Evolutionary conservation across 2,888 invertebrate species (phyloP).

Genomic region (Diadromus collaris): DNA sequence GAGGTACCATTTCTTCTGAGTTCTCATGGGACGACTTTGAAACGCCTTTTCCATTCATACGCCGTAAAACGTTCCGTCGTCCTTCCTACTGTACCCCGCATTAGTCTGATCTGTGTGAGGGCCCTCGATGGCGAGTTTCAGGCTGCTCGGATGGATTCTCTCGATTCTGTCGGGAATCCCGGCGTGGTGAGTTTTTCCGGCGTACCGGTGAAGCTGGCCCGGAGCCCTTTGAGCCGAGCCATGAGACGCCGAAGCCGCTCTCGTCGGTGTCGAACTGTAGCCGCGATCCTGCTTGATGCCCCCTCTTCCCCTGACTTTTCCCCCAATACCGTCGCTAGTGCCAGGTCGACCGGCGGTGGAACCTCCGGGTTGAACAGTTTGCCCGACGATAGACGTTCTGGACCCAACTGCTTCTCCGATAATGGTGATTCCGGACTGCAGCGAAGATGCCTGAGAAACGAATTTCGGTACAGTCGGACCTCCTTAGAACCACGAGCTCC

Average conservation of each 20-base stretch:
- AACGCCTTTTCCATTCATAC: conserved; percentile 65
- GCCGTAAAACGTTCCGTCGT: conserved; percentile 81
- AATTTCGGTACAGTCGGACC: conserved; percentile 5
- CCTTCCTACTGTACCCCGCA: conserved; percentile 90
- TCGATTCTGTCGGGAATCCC: conserved; percentile 59
- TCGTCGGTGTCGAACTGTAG: neutral
- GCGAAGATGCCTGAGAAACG: conserved; percentile 40
- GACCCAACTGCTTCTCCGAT: neutral
- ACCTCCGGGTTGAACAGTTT: neutral
- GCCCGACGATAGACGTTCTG: neutral
- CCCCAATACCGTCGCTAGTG: neutral
- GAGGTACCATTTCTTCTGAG: neutral
- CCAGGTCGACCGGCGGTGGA: neutral
- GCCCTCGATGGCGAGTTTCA: conserved; percentile 91
- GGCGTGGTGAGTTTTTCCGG: conserved; percentile 34
- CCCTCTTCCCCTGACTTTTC: neutral
- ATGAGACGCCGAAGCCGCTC: conserved; percentile 30
- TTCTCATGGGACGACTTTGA: neutral
- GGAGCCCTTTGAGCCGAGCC: conserved; percentile 10
- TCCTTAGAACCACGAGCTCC: neutral
- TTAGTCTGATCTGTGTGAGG: conserved; percentile 91
- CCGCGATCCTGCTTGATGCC: conserved; percentile 5
- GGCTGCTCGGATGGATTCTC: conserved; percentile 86
- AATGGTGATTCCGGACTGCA: conserved; percentile 27
- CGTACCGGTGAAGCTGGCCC: conserved; percentile 36